Evolutionary conservation across 2,113 vertebrate species (phyloP).

Genomic region (Laterallus jamaicensis): DNA sequence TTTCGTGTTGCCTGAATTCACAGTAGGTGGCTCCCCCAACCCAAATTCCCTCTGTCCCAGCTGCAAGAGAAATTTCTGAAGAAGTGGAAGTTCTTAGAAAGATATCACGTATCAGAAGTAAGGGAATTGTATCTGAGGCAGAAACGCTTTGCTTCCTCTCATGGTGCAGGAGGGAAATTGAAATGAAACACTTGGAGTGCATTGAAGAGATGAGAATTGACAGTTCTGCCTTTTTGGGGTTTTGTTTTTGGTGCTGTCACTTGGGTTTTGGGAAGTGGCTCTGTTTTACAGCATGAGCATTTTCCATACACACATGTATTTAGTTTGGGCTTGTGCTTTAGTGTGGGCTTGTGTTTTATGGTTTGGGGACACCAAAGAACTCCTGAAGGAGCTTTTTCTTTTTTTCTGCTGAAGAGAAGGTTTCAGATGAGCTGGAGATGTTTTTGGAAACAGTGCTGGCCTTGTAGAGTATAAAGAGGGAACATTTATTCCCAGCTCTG

Average conservation of each 20-base stretch:
- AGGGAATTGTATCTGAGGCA: not conserved
- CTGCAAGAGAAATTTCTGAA: not conserved
- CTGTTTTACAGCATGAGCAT: rapidly evolving
- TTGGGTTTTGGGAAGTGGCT: not conserved
- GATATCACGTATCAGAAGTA: not conserved
- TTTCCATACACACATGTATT: rapidly evolving
- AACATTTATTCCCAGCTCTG: not conserved
- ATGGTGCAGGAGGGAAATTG: not conserved
- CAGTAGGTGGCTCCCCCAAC: rapidly evolving
- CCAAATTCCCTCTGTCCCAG: not conserved
- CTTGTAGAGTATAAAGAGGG: not conserved
- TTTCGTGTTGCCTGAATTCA: not conserved
- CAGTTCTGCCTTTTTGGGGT: not conserved
- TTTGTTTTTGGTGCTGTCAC: not conserved
- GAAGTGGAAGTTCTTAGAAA: rapidly evolving
- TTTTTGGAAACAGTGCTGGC: not conserved
- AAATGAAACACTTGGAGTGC: not conserved
- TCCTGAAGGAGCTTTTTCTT: not conserved
- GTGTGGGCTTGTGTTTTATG: not conserved
- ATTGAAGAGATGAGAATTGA: not conserved
- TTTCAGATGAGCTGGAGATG: not conserved
- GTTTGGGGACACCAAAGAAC: no score
- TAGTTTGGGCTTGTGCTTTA: not conserved
- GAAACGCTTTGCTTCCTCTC: not conserved
- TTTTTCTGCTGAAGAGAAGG: not conserved